Conservation (phyloP, 2,888 invertebrate species). For the Drepanosiphum platanoidis region DNA sequence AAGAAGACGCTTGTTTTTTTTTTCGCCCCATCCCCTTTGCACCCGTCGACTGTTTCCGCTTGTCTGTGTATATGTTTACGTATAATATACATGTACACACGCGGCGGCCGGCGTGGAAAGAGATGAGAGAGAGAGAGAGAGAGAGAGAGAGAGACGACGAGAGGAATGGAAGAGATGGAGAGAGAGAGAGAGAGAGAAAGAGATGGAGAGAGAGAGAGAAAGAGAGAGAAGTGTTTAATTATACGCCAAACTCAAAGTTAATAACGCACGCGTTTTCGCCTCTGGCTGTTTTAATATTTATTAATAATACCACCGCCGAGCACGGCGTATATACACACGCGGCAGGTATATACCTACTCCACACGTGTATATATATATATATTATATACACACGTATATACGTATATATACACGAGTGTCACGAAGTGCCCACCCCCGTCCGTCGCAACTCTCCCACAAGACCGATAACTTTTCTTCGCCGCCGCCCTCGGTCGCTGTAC, state of each 20-base stretch:
- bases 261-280: conserved; percentile 50
- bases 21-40: background rate
- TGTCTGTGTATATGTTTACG: background rate
- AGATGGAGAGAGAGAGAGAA: background rate
- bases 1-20: background rate
- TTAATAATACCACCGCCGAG: conserved; percentile 28
- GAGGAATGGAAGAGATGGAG: background rate
- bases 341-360: background rate
- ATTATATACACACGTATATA: background rate
- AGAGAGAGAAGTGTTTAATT: conserved; percentile 41
- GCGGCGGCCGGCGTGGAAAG: background rate
- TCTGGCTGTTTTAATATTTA: conserved; percentile 58
- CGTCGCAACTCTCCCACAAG: conserved; percentile 46
- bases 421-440: background rate
- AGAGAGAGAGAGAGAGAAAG: background rate
- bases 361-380: background rate
- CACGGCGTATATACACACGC: background rate
- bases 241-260: conserved; percentile 51
- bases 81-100: too few relatives aligned
- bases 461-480: conserved; percentile 58
- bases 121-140: background rate
- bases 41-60: too few relatives aligned
- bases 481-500: background rate
- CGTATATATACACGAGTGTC: conserved; percentile 9
- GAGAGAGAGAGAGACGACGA: background rate